Base-by-base conservation (phyloP, 2,888 invertebrate genomes). In the Biston stratarius region DNA sequence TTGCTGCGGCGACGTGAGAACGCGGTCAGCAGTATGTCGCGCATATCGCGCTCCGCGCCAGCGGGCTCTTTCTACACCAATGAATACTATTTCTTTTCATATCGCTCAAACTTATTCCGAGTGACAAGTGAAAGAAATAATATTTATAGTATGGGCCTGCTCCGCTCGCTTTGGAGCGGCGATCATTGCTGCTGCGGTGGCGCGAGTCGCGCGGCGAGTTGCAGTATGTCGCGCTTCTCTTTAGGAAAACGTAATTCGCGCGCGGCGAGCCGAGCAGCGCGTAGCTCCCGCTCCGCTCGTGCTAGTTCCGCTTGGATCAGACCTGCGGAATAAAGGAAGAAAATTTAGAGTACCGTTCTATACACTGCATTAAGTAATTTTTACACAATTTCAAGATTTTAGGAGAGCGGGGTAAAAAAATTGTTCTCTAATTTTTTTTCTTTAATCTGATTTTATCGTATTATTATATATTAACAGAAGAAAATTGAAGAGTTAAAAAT, bases 161-260 rank as follows among this genome's bases (percentile, higher is more conserved):
- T 51, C 51, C 34, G 51, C n/a, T 51, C 6, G 49, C 51, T 34
- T 34, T 24, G n/a, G 34, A 51, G 8, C 51, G 83, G 83, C 89
- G 92, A 91, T 92, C 92, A 91, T 89, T 88, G 83, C 82, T 86
- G 88, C 82, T 85, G 87, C 74, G 90, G 89, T 70, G 93, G 90
- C 45, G 89, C 95, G 77, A 98, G 96, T 88, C 98, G 98, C 81
- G 97, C 97, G 96, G 98, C 98, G 82, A 98, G 95, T 94, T 98
- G 96, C 58, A 99, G 94, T 84, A 99, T 99, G 89, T 99, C 98
- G 86, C 98, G 97, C 88, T 99, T 99, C 90, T 99, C 99, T 91
- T 99, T 99, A 64, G 98, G 98, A 92, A 98, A 98, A 84, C 99
- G 95, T 42, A 99, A 94, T 84, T 99, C 98, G 63, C 98, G 95